Evolutionary conservation across 2,113 vertebrate genomes (phyloP).

Genomic region (Chiloscyllium plagiosum): DNA sequence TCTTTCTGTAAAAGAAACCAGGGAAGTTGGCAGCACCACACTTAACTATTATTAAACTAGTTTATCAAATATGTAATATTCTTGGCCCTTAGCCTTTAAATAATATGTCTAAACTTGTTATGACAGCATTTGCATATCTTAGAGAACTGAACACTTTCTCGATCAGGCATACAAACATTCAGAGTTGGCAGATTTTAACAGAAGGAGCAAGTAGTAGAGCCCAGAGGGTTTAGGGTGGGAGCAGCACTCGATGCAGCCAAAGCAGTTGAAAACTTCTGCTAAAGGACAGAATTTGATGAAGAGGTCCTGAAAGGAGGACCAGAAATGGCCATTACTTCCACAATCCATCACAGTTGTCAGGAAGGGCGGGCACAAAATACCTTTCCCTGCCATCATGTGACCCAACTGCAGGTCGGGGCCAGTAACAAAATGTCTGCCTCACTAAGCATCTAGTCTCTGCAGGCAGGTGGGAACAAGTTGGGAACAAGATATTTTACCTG

Average conservation of each 20-base stretch:
- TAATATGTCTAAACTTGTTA: not conserved
- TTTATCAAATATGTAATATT: not conserved
- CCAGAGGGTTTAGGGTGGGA: not conserved
- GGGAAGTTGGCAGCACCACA: not conserved
- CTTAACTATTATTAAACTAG: not conserved
- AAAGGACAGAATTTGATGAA: not conserved
- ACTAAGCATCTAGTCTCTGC: not conserved
- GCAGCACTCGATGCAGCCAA: not conserved
- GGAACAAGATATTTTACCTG: not conserved
- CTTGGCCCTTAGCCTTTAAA: not conserved
- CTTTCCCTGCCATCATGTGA: too few species aligned
- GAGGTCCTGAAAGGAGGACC: not conserved
- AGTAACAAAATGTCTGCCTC: not conserved
- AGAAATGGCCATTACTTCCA: not conserved
- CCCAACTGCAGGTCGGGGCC: too few species aligned
- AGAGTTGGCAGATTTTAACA: not conserved
- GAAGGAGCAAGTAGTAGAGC: not conserved
- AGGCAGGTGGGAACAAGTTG: not conserved
- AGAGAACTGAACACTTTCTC: not conserved
- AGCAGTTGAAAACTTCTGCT: not conserved
- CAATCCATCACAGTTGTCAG: not conserved
- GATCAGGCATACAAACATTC: not conserved
- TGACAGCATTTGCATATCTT: not conserved
- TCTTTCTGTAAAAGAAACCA: not conserved
- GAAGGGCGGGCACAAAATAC: not conserved